Percentiles rank a stretch among this genome's conserved stretches.
These are phyloP conservation scores for Vanessa tameamea DNA, from an alignment of 1,140 invertebrate species.

Conservation along the genomic window DNA sequence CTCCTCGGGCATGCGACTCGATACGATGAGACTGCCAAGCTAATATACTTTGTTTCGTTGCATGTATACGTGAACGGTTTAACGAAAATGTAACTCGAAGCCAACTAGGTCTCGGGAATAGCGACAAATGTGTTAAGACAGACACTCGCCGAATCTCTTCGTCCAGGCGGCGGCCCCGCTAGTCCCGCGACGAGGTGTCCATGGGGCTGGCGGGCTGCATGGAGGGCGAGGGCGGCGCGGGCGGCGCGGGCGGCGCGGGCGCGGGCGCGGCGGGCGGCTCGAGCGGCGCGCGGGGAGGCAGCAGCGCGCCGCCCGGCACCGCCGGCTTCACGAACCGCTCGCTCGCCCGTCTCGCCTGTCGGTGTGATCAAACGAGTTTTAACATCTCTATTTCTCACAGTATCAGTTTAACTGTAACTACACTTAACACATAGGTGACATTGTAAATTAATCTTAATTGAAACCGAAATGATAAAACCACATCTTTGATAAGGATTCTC, in stretches of 20 bases:
- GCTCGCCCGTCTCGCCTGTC: constrained; percentile 83
- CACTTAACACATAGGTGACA: too few relatives aligned
- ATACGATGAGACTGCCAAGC: too few relatives aligned
- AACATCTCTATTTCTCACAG: too few relatives aligned
- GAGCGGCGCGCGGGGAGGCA: constrained; percentile 50
- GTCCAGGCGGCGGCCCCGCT: constrained; percentile 12
- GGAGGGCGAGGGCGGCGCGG: constrained; percentile 56
- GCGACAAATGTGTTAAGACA: neutral
- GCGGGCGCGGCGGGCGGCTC: constrained; percentile 79
- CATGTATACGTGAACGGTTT: neutral
- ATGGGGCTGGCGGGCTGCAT: constrained; percentile 84
- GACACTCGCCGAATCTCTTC: too few relatives aligned
- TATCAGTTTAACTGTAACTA: too few relatives aligned
- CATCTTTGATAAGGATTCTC: too few relatives aligned
- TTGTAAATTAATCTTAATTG: too few relatives aligned
- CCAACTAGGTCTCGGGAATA: neutral
- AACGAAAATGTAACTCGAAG: constrained; percentile 8
- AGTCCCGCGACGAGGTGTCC: constrained; percentile 82
- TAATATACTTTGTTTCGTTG: neutral
- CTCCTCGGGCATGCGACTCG: neutral
- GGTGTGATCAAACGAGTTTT: neutral
- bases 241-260: constrained; percentile 42
- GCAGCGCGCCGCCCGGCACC: constrained; percentile 46
- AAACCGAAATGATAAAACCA: too few relatives aligned
- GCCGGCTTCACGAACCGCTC: constrained; percentile 87